Evolutionary conservation across 2,888 invertebrate genomes (phyloP).

Genomic region (Melanophora roralis): DNA sequence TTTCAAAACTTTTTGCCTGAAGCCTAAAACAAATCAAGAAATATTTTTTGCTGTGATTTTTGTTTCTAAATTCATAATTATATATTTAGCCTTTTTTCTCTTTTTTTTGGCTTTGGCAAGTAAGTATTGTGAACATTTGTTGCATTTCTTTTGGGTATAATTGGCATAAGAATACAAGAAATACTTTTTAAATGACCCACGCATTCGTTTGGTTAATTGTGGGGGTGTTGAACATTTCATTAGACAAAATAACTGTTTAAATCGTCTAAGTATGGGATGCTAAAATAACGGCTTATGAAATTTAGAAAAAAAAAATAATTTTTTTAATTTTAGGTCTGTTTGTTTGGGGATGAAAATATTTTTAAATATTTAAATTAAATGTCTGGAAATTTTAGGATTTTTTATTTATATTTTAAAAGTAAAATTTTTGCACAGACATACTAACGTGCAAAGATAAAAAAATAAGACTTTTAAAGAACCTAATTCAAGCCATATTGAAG

Average conservation of each 20-base stretch:
- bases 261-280: not conserved
- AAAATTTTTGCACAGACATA: no score
- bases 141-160: conserved; percentile 37
- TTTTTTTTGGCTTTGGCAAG: not conserved
- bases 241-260: conserved; percentile 57
- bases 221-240: conserved; percentile 63
- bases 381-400: no score
- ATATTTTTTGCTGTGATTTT: conserved; percentile 33
- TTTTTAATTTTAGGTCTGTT: conserved; percentile 25
- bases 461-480: no score
- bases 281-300: conserved; percentile 39
- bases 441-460: no score
- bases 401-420: no score
- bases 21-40: conserved; percentile 36
- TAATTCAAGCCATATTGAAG: no score
- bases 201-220: conserved; percentile 59
- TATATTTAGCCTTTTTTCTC: conserved; percentile 5
- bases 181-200: conserved; percentile 55
- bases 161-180: conserved; percentile 16
- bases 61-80: conserved; percentile 50
- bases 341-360: not conserved
- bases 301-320: conserved; percentile 4
- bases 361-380: no score
- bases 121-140: not conserved
- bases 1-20: conserved; percentile 42